phyloP scores from a whole-genome alignment of 2,797 vertebrate genomes.

The Poeciliopsis turneri region DNA sequence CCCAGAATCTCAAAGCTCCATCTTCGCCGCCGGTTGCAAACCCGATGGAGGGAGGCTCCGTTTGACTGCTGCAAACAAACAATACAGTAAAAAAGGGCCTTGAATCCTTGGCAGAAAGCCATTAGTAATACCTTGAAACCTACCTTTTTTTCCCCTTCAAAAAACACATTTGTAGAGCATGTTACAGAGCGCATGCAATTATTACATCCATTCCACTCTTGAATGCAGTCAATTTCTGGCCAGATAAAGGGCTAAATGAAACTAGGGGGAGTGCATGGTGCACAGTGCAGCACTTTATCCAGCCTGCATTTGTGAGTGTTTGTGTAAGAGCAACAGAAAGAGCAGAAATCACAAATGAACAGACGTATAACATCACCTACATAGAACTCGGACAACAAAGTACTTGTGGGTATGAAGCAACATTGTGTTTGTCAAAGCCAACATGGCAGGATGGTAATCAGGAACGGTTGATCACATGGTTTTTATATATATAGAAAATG shows the following conservation, averaged over 20 bases:
- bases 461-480: constrained; percentile 43
- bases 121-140: constrained; percentile 68
- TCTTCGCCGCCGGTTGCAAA: constrained; percentile 19
- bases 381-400: constrained; percentile 60
- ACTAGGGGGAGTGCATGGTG: constrained; percentile 52
- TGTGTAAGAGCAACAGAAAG: constrained; percentile 51
- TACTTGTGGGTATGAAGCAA: constrained; percentile 41
- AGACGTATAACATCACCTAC: constrained; percentile 61
- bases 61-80: constrained; percentile 52
- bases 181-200: constrained; percentile 76
- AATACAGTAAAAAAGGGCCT: constrained; percentile 40
- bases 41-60: constrained; percentile 39
- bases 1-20: constrained; percentile 31
- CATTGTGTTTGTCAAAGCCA: constrained; percentile 39
- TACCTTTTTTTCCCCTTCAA: constrained; percentile 26
- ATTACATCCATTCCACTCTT: constrained; percentile 74
- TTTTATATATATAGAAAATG: constrained; percentile 7
- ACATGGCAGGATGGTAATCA: constrained; percentile 55
- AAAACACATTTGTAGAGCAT: constrained; percentile 66
- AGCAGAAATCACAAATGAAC: constrained; percentile 67
- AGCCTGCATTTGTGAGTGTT: constrained; percentile 58
- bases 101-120: constrained; percentile 58
- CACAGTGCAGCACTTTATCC: constrained; percentile 46
- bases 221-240: constrained; percentile 74
- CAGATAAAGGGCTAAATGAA: constrained; percentile 74